Evolutionary conservation across 2,888 invertebrate genomes (phyloP).

Genomic region (Liposcelis brunnea): DNA sequence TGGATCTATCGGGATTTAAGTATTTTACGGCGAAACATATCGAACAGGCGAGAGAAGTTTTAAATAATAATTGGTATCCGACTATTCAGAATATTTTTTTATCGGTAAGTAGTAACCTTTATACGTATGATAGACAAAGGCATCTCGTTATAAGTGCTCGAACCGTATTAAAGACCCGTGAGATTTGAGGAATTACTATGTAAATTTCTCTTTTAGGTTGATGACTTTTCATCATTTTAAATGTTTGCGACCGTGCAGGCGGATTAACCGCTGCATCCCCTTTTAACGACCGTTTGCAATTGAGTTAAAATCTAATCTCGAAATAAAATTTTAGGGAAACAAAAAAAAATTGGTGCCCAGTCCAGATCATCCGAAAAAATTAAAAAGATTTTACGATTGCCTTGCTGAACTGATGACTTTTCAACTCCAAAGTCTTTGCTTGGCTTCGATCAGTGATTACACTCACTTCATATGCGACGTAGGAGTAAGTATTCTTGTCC

Average conservation of each 20-base stretch:
- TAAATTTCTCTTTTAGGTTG: too few relatives aligned
- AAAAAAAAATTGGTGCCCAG: slow-evolving; percentile 52
- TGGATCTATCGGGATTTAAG: slow-evolving; percentile 48
- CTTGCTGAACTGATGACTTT: slow-evolving; percentile 75
- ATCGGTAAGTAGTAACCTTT: slow-evolving; percentile 29
- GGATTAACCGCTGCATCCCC: slow-evolving; percentile 1
- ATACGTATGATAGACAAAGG: too few relatives aligned
- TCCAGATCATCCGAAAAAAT: slow-evolving; percentile 40
- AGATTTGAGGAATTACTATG: too few relatives aligned
- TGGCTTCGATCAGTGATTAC: slow-evolving; percentile 62
- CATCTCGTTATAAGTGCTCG: too few relatives aligned
- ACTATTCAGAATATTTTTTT: slow-evolving; percentile 43
- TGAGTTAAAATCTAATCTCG: slow-evolving; percentile 7
- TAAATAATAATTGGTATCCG: slow-evolving; percentile 48
- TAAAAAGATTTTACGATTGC: slow-evolving; percentile 68
- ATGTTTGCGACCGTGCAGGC: too few relatives aligned
- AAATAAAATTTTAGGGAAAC: slow-evolving; percentile 40
- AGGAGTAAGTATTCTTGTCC: slow-evolving; percentile 33
- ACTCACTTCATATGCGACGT: slow-evolving; percentile 59
- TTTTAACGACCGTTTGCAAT: not conserved
- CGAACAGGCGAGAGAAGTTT: slow-evolving; percentile 44
- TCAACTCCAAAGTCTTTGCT: slow-evolving; percentile 63
- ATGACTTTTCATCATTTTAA: too few relatives aligned
- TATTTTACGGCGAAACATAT: slow-evolving; percentile 38
- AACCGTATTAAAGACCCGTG: too few relatives aligned